phyloP scores from a whole-genome alignment of 2,113 vertebrate species.

The Stigmatopora argus region DNA sequence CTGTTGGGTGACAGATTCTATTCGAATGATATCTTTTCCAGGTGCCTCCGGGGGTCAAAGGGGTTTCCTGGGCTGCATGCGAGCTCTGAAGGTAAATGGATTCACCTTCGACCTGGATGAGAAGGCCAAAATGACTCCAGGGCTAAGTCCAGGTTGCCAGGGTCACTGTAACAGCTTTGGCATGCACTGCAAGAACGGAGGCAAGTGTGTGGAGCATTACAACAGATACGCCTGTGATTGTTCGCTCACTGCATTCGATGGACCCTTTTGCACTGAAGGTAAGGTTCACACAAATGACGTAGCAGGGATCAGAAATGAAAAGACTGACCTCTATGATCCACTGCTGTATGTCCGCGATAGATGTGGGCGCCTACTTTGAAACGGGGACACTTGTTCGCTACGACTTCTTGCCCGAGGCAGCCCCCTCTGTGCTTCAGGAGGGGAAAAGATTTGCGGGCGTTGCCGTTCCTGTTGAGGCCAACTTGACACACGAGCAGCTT shows the following conservation, averaged over 20 bases:
- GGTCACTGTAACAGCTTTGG: constrained; percentile 88
- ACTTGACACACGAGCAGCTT: constrained; percentile 78
- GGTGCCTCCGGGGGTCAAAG: constrained; percentile 88
- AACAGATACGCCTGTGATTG: constrained; percentile 91
- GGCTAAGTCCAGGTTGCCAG: constrained; percentile 87
- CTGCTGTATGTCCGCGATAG: constrained; percentile 49
- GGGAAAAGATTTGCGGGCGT: constrained; percentile 12
- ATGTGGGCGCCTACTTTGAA: constrained; percentile 95
- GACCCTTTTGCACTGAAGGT: constrained; percentile 89
- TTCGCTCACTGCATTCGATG: constrained; percentile 83
- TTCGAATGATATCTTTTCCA: constrained; percentile 36
- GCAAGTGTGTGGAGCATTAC: constrained; percentile 90
- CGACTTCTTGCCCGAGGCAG: constrained; percentile 74
- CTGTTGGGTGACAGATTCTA: background rate
- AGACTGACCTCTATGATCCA: background rate
- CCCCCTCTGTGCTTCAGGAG: constrained; percentile 46
- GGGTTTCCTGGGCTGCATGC: constrained; percentile 92
- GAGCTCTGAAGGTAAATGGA: constrained; percentile 86
- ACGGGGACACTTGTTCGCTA: constrained; percentile 89
- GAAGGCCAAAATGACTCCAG: constrained; percentile 78
- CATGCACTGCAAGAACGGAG: constrained; percentile 84
- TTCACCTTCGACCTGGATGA: constrained; percentile 85
- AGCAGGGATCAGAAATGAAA: background rate
- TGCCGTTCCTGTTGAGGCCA: constrained; percentile 41
- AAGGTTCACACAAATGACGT: background rate